Conservation (phyloP, 1,140 invertebrate species). For the Xylocopa sonorina region DNA sequence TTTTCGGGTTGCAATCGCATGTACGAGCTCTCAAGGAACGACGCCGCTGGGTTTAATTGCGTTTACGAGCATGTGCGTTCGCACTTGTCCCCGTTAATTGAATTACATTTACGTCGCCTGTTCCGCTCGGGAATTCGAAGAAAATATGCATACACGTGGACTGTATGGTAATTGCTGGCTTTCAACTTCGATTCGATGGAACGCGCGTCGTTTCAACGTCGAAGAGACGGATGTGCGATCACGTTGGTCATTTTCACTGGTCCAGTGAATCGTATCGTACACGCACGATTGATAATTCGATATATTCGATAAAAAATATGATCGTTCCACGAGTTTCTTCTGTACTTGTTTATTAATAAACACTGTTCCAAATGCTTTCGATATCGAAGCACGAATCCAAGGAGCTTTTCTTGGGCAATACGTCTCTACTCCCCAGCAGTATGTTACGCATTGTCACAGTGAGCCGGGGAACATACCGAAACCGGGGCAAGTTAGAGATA, state of each 20-base stretch:
- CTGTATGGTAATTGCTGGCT: not conserved
- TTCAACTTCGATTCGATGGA: not conserved
- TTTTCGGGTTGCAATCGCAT: conserved; percentile 19
- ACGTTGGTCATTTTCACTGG: not conserved
- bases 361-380: not conserved
- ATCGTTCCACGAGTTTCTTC: too few relatives aligned
- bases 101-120: not conserved
- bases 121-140: not conserved
- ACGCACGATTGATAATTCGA: too few relatives aligned
- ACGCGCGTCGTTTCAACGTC: not conserved
- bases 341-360: too few relatives aligned
- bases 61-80: not conserved
- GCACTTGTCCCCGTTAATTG: conserved; percentile 24
- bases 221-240: not conserved
- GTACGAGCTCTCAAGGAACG: not conserved
- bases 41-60: conserved; percentile 8
- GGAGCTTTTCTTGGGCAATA: conserved; percentile 10
- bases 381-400: not conserved
- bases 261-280: not conserved
- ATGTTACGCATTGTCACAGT: conserved; percentile 36
- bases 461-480: not conserved
- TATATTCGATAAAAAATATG: too few relatives aligned
- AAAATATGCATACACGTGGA: not conserved
- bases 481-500: conserved; percentile 36
- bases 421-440: conserved; percentile 8